Evolutionary conservation across 2,797 vertebrate species (phyloP).

Genomic region (Streptopelia turtur): DNA sequence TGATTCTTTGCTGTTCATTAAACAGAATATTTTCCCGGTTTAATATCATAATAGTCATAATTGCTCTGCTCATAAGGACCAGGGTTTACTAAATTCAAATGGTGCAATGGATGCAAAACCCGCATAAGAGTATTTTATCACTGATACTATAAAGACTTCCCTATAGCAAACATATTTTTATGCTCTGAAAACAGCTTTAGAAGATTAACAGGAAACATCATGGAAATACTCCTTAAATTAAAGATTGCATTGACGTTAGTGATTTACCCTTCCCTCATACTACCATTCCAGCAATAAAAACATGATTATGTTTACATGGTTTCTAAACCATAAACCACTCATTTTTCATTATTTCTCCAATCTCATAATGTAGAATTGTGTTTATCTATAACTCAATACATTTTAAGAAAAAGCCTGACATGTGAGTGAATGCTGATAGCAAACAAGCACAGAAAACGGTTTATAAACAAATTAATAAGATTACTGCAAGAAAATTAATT

Average conservation of each 20-base stretch:
- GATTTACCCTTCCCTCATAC: not conserved
- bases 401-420: constrained; percentile 30
- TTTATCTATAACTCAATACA: not conserved
- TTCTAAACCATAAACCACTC: constrained; percentile 1
- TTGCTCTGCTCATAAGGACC: not conserved
- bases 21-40: not conserved
- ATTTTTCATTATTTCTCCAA: constrained; percentile 10
- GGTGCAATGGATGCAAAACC: not conserved
- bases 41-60: not conserved
- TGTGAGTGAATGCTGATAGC: not conserved
- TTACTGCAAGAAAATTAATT: not conserved
- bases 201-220: constrained; percentile 5
- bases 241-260: not conserved
- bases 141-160: not conserved
- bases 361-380: not conserved
- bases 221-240: constrained; percentile 53
- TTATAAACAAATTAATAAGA: constrained; percentile 6
- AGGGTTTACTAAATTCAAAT: not conserved
- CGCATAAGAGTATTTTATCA: not conserved
- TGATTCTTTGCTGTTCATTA: not conserved
- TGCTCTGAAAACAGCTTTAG: not conserved
- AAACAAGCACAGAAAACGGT: not conserved
- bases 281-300: not conserved
- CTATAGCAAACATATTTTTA: not conserved
- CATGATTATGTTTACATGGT: not conserved